A percentile compares a stretch with the other conserved stretches of the same genome.
These are phyloP conservation scores for Kryphioiulus occultus DNA, from an alignment of 2,888 invertebrate species.

Conservation along the genomic window DNA sequence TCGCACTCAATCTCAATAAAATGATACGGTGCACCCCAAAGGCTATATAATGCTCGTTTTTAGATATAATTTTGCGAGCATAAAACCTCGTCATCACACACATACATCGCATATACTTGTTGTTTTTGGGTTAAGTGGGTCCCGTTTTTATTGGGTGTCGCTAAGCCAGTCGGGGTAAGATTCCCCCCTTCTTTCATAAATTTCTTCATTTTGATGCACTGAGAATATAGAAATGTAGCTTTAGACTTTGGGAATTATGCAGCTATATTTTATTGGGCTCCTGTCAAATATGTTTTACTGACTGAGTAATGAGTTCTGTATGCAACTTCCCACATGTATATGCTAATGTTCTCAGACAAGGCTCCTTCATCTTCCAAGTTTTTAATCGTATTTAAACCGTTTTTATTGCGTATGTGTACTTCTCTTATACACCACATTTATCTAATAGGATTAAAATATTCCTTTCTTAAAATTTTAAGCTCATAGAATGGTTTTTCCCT, in stretches of 20 bases:
- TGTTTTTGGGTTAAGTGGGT: background rate
- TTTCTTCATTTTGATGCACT: background rate
- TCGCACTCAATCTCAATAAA: constrained; percentile 31
- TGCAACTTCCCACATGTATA: background rate
- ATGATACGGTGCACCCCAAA: background rate
- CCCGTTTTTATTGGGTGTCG: constrained; percentile 22
- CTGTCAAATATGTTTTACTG: background rate
- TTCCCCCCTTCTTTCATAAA: background rate
- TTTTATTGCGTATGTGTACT: background rate
- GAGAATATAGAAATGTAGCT: background rate
- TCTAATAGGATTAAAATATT: too few species aligned
- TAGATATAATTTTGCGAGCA: background rate
- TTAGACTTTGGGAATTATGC: background rate
- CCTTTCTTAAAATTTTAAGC: too few species aligned
- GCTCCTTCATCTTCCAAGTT: background rate
- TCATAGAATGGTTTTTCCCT: too few species aligned
- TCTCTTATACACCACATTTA: too few species aligned
- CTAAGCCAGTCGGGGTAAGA: background rate
- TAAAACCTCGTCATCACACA: background rate
- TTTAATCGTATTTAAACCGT: background rate
- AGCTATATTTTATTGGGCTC: background rate
- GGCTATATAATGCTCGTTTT: background rate
- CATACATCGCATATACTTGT: background rate
- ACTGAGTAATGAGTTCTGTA: background rate
- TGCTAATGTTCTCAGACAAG: background rate